Evolutionary conservation across 2,888 invertebrate genomes (phyloP).

Genomic region (Cordylochernes scorpioides): DNA sequence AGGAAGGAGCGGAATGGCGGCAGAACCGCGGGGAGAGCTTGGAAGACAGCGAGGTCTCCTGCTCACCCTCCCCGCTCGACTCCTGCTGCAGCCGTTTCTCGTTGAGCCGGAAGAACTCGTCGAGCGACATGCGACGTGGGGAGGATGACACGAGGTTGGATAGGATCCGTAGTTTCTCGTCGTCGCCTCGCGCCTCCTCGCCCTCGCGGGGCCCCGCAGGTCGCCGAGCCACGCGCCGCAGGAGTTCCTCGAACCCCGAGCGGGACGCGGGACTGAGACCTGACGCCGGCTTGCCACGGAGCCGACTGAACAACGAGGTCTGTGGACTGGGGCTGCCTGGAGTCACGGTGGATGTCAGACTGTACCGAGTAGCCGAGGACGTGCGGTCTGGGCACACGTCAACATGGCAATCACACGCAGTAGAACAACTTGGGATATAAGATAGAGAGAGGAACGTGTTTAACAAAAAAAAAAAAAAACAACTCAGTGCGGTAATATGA

Average conservation of each 20-base stretch:
- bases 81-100: conserved; percentile 27
- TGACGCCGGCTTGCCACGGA: conserved; percentile 36
- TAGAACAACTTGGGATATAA: too few relatives aligned
- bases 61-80: not conserved
- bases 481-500: too few relatives aligned
- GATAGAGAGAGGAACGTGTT: too few relatives aligned
- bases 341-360: conserved; percentile 19
- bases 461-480: too few relatives aligned
- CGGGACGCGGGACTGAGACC: conserved; percentile 20
- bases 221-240: conserved; percentile 5
- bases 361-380: conserved; percentile 12
- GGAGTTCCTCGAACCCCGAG: conserved; percentile 31
- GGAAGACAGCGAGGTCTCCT: conserved; percentile 8
- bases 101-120: conserved; percentile 43
- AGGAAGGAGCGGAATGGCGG: conserved; percentile 7
- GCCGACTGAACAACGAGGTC: conserved; percentile 42
- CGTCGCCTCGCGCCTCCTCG: conserved; percentile 17
- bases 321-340: conserved; percentile 13
- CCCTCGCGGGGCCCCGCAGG: conserved; percentile 29
- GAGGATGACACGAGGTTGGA: conserved; percentile 8
- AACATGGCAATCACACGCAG: too few relatives aligned
- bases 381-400: conserved; percentile 10
- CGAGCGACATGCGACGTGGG: conserved; percentile 33
- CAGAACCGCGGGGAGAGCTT: conserved; percentile 5
- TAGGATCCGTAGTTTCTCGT: conserved; percentile 11